Percentiles rank a stretch among this genome's conserved stretches.
These are phyloP conservation scores for Temnothorax ravouxi DNA, from an alignment of 2,888 invertebrate genomes.

Conservation along the genomic window DNA sequence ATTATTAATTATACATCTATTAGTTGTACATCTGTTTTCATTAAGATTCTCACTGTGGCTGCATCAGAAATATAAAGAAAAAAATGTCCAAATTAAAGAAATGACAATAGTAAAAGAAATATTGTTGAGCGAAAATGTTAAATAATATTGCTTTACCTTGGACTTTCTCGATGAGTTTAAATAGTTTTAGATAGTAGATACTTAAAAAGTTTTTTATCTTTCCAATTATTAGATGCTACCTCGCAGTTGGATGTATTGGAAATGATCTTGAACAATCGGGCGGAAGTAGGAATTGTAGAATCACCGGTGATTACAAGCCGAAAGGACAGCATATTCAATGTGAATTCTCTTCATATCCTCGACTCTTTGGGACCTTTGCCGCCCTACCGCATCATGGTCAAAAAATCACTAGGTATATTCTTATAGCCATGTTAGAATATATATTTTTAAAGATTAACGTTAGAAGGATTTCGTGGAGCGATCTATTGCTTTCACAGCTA, in stretches of 20 bases:
- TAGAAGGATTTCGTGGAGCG: background rate
- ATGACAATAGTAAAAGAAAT: conserved; percentile 1
- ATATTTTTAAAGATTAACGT: background rate
- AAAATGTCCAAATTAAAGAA: background rate
- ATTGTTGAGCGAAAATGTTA: background rate
- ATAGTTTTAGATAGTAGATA: background rate
- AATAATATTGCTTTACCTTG: background rate
- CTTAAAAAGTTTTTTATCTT: background rate
- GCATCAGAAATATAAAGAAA: background rate
- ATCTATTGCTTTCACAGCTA: background rate
- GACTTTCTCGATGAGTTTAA: background rate
- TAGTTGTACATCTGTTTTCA: background rate
- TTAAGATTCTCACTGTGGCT: background rate
- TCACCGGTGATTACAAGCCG: conserved; percentile 79
- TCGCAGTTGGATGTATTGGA: conserved; percentile 80
- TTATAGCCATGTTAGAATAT: background rate
- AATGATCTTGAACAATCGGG: conserved; percentile 82
- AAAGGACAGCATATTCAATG: conserved; percentile 73
- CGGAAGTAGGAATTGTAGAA: conserved; percentile 80
- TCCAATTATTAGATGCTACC: conserved; percentile 74
- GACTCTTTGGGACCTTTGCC: conserved; percentile 90
- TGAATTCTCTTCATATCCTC: conserved; percentile 83
- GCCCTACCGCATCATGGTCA: conserved; percentile 90
- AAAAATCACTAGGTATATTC: conserved; percentile 87
- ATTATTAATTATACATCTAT: background rate